phyloP scores from a whole-genome alignment of 2,888 invertebrate genomes.

The Aproaerema taeniolella region DNA sequence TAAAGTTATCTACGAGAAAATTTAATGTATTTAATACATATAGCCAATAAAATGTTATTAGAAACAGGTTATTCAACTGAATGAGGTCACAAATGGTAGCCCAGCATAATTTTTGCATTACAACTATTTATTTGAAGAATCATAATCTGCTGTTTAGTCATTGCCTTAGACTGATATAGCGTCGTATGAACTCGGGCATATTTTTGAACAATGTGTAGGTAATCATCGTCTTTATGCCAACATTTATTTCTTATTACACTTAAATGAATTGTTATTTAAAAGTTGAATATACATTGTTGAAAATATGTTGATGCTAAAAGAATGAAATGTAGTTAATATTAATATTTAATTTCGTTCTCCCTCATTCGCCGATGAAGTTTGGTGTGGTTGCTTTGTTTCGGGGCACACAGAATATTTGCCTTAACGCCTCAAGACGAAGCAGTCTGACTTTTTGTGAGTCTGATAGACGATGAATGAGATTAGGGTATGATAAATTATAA shows the following conservation, averaged over 20 bases:
- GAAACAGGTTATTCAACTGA: too few relatives aligned
- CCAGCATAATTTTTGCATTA: slow-evolving; percentile 21
- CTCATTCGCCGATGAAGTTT: slow-evolving; percentile 49
- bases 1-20: too few relatives aligned
- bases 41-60: too few relatives aligned
- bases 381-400: slow-evolving; percentile 7
- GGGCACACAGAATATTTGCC: too few relatives aligned
- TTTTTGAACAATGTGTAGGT: slow-evolving; percentile 42
- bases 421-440: neutral
- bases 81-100: slow-evolving; percentile 27
- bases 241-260: too few relatives aligned
- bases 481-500: slow-evolving; percentile 68
- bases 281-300: slow-evolving; percentile 30
- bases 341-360: slow-evolving; percentile 52
- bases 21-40: too few relatives aligned
- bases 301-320: slow-evolving; percentile 35
- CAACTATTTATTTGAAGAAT: slow-evolving; percentile 26
- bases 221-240: too few relatives aligned
- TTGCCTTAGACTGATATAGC: slow-evolving; percentile 65
- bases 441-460: slow-evolving; percentile 37
- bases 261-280: slow-evolving; percentile 5
- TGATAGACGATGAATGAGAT: slow-evolving; percentile 60
- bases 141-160: slow-evolving; percentile 51
- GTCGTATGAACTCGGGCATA: slow-evolving; percentile 40
- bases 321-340: slow-evolving; percentile 29